These are phyloP conservation scores for Emberiza fucata DNA, from an alignment of 2,113 vertebrate species.

Conservation along the genomic window DNA sequence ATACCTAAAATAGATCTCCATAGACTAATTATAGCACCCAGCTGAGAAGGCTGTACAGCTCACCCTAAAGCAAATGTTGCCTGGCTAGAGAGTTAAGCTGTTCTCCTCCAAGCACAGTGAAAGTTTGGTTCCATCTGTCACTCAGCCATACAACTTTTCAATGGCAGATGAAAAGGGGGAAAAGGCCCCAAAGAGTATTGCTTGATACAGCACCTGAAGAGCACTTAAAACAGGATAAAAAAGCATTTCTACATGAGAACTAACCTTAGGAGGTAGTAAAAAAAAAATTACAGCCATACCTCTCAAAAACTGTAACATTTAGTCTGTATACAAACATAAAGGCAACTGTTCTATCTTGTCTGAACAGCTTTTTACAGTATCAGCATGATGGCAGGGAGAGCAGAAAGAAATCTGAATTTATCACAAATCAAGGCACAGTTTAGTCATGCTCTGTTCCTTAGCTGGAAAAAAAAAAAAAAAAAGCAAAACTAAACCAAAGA, in stretches of 20 bases:
- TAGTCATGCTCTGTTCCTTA: not conserved
- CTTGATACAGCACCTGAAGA: not conserved
- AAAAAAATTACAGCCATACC: not conserved
- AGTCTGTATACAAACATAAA: not conserved
- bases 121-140: not conserved
- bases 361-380: not conserved
- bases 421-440: not conserved
- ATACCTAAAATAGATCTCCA: not conserved
- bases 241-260: not conserved
- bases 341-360: not conserved
- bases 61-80: not conserved
- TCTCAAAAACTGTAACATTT: not conserved
- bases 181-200: accelerated
- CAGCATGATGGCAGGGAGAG: not conserved
- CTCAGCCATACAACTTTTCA: not conserved
- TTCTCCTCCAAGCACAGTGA: not conserved
- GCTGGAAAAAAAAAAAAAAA: not conserved
- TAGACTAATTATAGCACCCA: not conserved
- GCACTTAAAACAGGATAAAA: not conserved
- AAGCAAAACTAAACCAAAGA: not conserved
- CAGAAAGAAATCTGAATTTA: not conserved
- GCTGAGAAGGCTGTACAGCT: not conserved
- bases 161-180: not conserved
- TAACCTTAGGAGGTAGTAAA: not conserved
- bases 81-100: not conserved